A percentile compares a stretch with the other conserved stretches of the same genome.
phyloP scores from a whole-genome alignment of 92 coral and sea anemone species.

The Heliopora coerulea region DNA sequence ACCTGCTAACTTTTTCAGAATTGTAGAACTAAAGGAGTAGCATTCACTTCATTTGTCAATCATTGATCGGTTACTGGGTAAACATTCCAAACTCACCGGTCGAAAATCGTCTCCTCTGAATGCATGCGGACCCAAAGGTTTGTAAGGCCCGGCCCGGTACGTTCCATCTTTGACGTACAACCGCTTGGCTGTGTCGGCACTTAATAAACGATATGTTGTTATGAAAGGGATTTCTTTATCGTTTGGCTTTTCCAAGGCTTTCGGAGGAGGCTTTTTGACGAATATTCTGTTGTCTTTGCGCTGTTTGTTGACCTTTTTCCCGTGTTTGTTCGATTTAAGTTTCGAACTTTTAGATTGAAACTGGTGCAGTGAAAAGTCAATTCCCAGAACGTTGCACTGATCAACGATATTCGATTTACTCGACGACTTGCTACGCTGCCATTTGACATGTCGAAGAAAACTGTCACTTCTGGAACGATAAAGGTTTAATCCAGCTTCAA shows the following conservation, averaged over 20 bases:
- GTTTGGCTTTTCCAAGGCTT: constrained; percentile 62
- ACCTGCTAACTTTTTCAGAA: background rate
- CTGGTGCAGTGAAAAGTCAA: constrained; percentile 78
- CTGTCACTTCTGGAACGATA: constrained; percentile 93
- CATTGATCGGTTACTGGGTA: background rate
- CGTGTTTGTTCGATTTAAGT: background rate
- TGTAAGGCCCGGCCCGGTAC: constrained; percentile 66
- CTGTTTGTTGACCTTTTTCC: background rate
- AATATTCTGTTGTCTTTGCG: constrained; percentile 52
- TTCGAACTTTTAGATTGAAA: constrained; percentile 69
- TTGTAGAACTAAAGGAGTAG: too few relatives aligned
- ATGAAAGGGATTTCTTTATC: constrained; percentile 55
- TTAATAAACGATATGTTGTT: constrained; percentile 69
- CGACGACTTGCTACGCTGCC: background rate
- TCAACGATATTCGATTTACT: background rate
- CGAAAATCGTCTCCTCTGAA: constrained; percentile 89
- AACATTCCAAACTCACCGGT: constrained; percentile 62
- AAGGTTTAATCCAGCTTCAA: constrained; percentile 70
- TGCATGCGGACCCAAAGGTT: constrained; percentile 77
- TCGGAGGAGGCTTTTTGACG: constrained; percentile 73
- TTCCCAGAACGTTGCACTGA: constrained; percentile 70
- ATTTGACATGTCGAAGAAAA: constrained; percentile 45
- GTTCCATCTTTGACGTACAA: constrained; percentile 67
- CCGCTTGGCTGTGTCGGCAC: constrained; percentile 64
- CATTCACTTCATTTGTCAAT: background rate